A percentile compares a stretch with the other conserved stretches of the same genome.
These are phyloP conservation scores for Hydrolagus affinis DNA, from an alignment of 2,113 vertebrate genomes.

Conservation along the genomic window DNA sequence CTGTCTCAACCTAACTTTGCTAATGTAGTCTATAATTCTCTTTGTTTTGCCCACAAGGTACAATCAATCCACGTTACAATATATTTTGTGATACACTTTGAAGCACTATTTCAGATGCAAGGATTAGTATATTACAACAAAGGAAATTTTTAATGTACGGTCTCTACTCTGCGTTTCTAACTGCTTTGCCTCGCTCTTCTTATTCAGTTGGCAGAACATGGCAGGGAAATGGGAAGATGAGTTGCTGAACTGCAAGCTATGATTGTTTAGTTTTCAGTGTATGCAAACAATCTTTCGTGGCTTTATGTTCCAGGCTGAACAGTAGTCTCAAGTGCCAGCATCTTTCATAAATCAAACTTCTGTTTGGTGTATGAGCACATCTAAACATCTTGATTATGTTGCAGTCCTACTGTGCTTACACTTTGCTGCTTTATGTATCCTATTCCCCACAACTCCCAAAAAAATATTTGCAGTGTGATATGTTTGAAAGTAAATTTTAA, in stretches of 20 bases:
- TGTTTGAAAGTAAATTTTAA: no score
- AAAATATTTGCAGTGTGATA: no score
- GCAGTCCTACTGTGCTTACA: background rate
- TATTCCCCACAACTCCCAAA: no score
- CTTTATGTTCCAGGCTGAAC: background rate
- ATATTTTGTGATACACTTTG: no score
- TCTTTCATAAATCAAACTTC: background rate
- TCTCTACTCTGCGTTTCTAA: background rate
- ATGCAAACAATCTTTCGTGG: background rate
- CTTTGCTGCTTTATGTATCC: no score
- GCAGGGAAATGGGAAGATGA: background rate
- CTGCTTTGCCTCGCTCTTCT: background rate
- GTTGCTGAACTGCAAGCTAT: background rate
- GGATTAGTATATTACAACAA: background rate
- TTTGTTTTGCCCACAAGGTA: no score
- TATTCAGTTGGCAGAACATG: background rate
- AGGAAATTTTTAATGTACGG: background rate
- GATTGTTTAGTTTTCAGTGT: background rate
- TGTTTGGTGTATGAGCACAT: background rate
- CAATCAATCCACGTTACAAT: no score
- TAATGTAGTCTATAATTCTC: no score
- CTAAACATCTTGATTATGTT: background rate
- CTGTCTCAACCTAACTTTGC: no score
- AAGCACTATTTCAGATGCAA: no score
- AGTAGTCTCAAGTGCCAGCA: background rate